A percentile compares a stretch with the other conserved stretches of the same genome.
These are phyloP conservation scores for Aphelinus atriplicis DNA, from an alignment of 1,140 invertebrate species.

Conservation along the genomic window DNA sequence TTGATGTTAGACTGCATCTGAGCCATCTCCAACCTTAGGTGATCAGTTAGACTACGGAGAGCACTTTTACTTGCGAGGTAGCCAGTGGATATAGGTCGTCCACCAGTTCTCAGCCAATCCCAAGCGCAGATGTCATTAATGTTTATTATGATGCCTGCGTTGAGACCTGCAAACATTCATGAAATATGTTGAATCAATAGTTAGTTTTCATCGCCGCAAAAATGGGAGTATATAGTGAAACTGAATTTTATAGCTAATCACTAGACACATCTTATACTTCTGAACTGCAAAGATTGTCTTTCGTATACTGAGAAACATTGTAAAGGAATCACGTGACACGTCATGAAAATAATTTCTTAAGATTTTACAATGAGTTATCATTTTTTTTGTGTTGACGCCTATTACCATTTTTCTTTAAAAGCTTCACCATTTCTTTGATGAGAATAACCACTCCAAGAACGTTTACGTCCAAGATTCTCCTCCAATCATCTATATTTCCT, in stretches of 20 bases:
- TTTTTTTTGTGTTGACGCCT: too few species aligned
- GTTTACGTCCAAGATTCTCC: constrained; percentile 73
- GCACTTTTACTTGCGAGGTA: constrained; percentile 3
- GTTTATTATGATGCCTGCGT: constrained; percentile 66
- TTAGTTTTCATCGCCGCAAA: background rate
- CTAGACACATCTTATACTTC: too few species aligned
- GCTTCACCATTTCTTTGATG: constrained; percentile 72
- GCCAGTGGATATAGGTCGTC: constrained; percentile 59
- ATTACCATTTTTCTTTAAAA: constrained; percentile 71
- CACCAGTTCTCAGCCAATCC: constrained; percentile 8
- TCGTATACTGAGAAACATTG: too few species aligned
- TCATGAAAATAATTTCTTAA: too few species aligned
- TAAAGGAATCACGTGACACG: too few species aligned
- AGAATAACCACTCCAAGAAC: constrained; percentile 74
- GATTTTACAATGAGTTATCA: too few species aligned
- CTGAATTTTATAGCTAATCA: background rate
- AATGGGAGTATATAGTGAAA: background rate
- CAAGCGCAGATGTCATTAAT: constrained; percentile 67
- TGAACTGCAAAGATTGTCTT: too few species aligned
- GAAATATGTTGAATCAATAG: too few species aligned
- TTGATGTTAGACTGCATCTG: constrained; percentile 69
- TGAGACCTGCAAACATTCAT: background rate
- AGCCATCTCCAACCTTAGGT: constrained; percentile 72
- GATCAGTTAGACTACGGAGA: constrained; percentile 71
- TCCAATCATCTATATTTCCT: constrained; percentile 64